phyloP scores from a whole-genome alignment of 2,113 vertebrate species.

The Notarius lentiginosus region DNA sequence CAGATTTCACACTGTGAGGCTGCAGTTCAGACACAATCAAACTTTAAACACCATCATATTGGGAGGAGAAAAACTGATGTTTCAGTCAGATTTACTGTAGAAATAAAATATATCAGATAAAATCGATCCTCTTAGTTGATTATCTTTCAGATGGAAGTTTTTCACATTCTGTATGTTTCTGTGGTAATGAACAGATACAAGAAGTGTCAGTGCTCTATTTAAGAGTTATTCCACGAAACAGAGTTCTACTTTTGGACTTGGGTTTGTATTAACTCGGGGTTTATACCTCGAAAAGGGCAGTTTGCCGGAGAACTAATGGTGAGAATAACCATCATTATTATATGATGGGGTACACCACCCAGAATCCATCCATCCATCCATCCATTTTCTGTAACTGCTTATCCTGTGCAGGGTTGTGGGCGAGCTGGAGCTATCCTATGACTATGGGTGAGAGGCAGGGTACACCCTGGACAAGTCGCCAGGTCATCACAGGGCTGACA shows the following conservation, averaged over 20 bases:
- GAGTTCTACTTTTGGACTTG: too few relatives aligned
- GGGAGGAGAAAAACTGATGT: not conserved
- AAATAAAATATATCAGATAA: not conserved
- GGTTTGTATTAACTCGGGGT: not conserved
- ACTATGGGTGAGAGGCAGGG: too few relatives aligned
- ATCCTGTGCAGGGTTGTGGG: too few relatives aligned
- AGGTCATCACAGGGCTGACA: too few relatives aligned
- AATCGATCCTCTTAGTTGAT: not conserved
- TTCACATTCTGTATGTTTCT: not conserved
- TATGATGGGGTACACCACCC: too few relatives aligned
- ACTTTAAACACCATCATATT: not conserved
- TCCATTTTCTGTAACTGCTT: too few relatives aligned
- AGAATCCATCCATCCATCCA: too few relatives aligned
- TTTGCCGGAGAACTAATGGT: not conserved
- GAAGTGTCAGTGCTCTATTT: not conserved
- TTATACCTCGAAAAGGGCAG: not conserved
- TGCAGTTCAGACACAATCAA: not conserved
- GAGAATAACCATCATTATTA: not conserved
- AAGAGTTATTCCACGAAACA: too few relatives aligned
- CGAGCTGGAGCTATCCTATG: too few relatives aligned
- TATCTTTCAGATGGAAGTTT: not conserved
- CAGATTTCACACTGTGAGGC: not conserved
- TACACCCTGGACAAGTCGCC: too few relatives aligned
- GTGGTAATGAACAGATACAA: not conserved
- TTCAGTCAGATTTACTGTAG: not conserved